Percentiles rank a stretch among this genome's conserved stretches.
phyloP scores from a whole-genome alignment of 2,888 invertebrate species.

The Rhimphoctona megacephalus region DNA sequence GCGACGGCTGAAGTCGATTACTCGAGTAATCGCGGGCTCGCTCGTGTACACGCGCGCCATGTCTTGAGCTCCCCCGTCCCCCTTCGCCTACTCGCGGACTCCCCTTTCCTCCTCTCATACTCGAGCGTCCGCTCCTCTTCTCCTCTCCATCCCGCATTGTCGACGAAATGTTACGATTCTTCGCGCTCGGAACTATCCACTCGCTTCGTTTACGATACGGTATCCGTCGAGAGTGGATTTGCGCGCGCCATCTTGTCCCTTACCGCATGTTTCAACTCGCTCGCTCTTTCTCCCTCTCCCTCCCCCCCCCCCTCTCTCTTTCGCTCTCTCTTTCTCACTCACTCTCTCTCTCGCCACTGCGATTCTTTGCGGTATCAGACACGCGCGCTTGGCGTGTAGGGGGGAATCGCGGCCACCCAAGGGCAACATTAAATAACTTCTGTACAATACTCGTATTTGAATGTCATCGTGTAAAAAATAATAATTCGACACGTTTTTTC shows the following conservation, averaged over 20 bases:
- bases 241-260: constrained; percentile 50
- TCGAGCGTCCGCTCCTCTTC: background rate
- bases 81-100: background rate
- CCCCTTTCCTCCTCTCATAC: background rate
- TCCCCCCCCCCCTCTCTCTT: too few relatives aligned
- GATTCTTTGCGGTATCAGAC: constrained; percentile 22
- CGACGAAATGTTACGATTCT: constrained; percentile 55
- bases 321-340: too few relatives aligned
- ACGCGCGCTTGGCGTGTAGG: constrained; percentile 2
- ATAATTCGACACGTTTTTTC: background rate
- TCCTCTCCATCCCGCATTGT: constrained; percentile 41
- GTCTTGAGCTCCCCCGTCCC: constrained; percentile 27
- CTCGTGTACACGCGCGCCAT: constrained; percentile 43
- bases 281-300: constrained; percentile 10
- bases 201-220: constrained; percentile 57
- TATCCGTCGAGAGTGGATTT: constrained; percentile 36
- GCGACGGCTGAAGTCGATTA: constrained; percentile 64
- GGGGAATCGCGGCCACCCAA: constrained; percentile 33
- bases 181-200: constrained; percentile 37
- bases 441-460: constrained; percentile 10
- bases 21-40: constrained; percentile 61
- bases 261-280: constrained; percentile 2
- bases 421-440: constrained; percentile 29
- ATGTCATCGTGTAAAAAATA: constrained; percentile 5
- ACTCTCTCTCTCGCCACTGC: constrained; percentile 24